Base-by-base conservation (phyloP, 2,888 invertebrate species). In the Protonemura montana region DNA sequence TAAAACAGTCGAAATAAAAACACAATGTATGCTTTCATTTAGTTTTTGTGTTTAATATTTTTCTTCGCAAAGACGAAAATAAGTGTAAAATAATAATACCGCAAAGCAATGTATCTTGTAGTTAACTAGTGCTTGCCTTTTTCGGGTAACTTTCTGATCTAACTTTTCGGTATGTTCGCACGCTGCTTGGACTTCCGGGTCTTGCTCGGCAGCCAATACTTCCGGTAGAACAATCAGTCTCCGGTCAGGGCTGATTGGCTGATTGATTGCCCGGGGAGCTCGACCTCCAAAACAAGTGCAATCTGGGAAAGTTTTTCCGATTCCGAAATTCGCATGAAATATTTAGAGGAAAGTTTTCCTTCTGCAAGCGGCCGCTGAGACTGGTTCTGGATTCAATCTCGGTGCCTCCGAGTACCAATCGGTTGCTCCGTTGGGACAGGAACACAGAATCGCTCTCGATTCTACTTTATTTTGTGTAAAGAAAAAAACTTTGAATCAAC, bases 271-370 rank as follows among this genome's bases (percentile, higher is more conserved):
- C 1, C 1, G 21, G 59, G 59, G 59, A 59, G 59, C 5, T 10
- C 59, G 59, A 59, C 59, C 59, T 21, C 59, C 13, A 10, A 21
- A 59, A 59, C 59, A 13, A 59, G 59, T 59, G 3, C 59, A 59
- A 59, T 59, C 59, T 59, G 59, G 59, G 21, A 59, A 59, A 59
- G 59, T 59, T 59, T 59, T 21, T 59, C 59, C 59, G 59, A 59
- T 59, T 59, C 59, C 59, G 59, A 59, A 59, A 59, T 59, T 59
- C 59, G 13, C 59, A 59, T 59, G 3, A 59, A 59, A 59, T 59
- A 59, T 59, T 59, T 21, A 59, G 59, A 59, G 59, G 59, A 59
- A 59, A 59, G 59, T 59, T 59, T 59, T 59, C 59, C 59, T 59
- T 59, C 59, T 59, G 59, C 59, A 21, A 59, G 59, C 59, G 59